phyloP scores from a whole-genome alignment of 2,888 invertebrate species.

The Homarus gammarus region DNA sequence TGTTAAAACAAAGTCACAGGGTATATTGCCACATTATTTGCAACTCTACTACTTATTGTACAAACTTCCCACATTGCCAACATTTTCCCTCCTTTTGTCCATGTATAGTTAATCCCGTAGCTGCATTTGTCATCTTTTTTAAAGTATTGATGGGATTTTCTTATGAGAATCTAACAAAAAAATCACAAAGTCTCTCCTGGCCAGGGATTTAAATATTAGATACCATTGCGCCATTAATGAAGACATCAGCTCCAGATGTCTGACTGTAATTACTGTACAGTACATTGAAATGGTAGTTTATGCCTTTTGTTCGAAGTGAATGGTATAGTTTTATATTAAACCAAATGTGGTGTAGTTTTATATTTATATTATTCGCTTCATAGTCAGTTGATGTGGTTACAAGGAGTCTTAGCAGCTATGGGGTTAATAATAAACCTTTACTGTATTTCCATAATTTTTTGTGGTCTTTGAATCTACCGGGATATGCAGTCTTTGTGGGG shows the following conservation, averaged over 20 bases:
- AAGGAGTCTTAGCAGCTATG: not conserved
- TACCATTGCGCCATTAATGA: too few relatives aligned
- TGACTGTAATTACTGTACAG: not conserved
- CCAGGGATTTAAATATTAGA: too few relatives aligned
- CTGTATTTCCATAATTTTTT: conserved; percentile 4
- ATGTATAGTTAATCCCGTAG: conserved; percentile 1
- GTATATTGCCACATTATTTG: conserved; percentile 1
- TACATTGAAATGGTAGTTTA: not conserved
- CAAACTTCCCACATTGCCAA: conserved; percentile 2
- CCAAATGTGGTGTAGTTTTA: not conserved
- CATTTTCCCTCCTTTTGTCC: not conserved
- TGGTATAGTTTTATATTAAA: not conserved
- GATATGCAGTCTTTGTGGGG: conserved; percentile 12
- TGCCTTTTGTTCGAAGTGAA: not conserved
- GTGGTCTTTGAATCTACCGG: conserved; percentile 1
- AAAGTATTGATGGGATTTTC: too few relatives aligned
- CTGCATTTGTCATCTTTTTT: not conserved
- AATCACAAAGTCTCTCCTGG: too few relatives aligned
- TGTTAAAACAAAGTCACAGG: conserved; percentile 3
- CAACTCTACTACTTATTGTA: not conserved
- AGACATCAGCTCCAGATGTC: not conserved
- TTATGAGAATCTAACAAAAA: too few relatives aligned
- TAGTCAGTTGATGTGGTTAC: not conserved
- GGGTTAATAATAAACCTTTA: not conserved
- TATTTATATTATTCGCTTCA: conserved; percentile 3